phyloP scores from a whole-genome alignment of 2,113 vertebrate species.

The Dromiciops gliroides region DNA sequence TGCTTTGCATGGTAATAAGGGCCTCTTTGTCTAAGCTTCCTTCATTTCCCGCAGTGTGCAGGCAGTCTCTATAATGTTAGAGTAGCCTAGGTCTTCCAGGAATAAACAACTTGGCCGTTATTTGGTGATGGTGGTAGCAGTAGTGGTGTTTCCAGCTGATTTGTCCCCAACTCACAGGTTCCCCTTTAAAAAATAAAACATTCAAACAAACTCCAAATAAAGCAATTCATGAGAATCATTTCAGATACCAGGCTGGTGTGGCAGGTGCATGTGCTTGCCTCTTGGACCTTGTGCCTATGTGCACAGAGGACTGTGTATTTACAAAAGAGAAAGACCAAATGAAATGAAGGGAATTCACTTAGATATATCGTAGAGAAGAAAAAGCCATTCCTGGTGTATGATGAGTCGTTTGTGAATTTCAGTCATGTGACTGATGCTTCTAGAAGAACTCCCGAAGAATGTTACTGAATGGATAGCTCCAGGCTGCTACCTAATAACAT shows the following conservation, averaged over 20 bases:
- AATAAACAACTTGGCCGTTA: slow-evolving; percentile 72
- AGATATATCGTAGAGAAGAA: slow-evolving; percentile 20
- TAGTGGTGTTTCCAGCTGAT: slow-evolving; percentile 57
- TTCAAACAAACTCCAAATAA: slow-evolving; percentile 10
- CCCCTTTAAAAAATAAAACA: neutral
- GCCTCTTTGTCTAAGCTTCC: slow-evolving; percentile 90
- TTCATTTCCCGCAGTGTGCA: slow-evolving; percentile 76
- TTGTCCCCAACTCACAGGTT: slow-evolving; percentile 72
- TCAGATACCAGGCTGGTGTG: slow-evolving; percentile 54
- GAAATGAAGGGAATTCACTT: slow-evolving; percentile 15
- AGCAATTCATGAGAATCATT: slow-evolving; percentile 71
- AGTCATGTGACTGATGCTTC: slow-evolving; percentile 54
- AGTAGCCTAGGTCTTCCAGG: slow-evolving; percentile 64
- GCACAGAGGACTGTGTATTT: slow-evolving; percentile 47
- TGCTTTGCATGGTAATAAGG: slow-evolving; percentile 92
- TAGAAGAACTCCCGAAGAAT: slow-evolving; percentile 59
- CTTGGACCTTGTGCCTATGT: slow-evolving; percentile 46
- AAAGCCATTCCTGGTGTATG: neutral
- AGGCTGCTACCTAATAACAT: slow-evolving; percentile 25
- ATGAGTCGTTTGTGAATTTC: slow-evolving; percentile 55
- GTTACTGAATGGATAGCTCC: slow-evolving; percentile 1
- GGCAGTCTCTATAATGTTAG: slow-evolving; percentile 78
- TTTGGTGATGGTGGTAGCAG: neutral
- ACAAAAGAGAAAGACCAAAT: slow-evolving; percentile 33
- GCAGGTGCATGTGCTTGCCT: slow-evolving; percentile 52